Conservation (phyloP, 2,888 invertebrate genomes). For the Tanypteryx hageni region DNA sequence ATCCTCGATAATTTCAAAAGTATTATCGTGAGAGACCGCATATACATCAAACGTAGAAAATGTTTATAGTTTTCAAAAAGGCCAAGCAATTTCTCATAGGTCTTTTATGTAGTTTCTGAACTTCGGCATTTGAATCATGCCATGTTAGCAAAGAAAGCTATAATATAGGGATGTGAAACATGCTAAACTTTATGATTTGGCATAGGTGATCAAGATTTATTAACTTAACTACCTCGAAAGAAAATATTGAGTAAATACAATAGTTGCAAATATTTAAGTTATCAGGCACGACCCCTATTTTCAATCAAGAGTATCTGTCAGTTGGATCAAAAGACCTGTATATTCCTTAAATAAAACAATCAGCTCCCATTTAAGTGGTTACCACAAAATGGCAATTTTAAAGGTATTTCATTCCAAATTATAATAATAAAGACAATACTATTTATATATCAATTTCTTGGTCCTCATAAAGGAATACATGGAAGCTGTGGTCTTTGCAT, state of each 20-base stretch:
- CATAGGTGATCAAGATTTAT: not conserved
- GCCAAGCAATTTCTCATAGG: not conserved
- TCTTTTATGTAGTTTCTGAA: not conserved
- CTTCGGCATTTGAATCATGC: not conserved
- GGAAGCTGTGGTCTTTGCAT: constrained; percentile 35
- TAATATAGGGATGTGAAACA: constrained; percentile 10
- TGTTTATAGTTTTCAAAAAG: not conserved
- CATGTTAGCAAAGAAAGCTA: not conserved
- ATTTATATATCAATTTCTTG: constrained; percentile 28
- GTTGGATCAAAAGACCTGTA: not conserved
- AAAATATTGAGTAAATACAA: constrained; percentile 21
- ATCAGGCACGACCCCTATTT: constrained; percentile 30
- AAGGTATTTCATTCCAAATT: not conserved
- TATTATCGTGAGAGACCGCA: not conserved
- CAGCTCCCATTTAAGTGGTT: not conserved
- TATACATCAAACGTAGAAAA: not conserved
- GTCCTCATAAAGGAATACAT: constrained; percentile 58
- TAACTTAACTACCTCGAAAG: not conserved
- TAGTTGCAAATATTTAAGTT: not conserved
- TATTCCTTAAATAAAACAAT: not conserved
- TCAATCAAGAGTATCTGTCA: not conserved
- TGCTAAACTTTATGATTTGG: not conserved
- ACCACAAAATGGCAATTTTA: not conserved
- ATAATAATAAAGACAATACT: constrained; percentile 30
- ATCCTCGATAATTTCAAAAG: not conserved